Conservation (phyloP, 2,888 invertebrate species). For the Drepanosiphum platanoidis region DNA sequence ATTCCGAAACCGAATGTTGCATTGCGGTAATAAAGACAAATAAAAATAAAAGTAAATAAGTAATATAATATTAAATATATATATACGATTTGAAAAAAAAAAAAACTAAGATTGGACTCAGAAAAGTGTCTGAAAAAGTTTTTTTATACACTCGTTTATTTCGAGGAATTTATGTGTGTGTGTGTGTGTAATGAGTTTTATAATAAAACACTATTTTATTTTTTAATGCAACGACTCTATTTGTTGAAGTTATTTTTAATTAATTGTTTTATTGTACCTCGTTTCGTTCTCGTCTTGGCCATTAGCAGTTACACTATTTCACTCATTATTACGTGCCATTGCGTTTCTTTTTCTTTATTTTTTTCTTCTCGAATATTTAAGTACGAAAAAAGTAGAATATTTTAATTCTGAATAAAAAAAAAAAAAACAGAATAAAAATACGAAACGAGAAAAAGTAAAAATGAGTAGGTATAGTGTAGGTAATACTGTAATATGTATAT, state of each 20-base stretch:
- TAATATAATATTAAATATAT: no score
- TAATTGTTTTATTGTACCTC: constrained; percentile 46
- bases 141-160: background rate
- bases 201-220: background rate
- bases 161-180: background rate
- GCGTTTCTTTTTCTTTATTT: constrained; percentile 2
- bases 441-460: no score
- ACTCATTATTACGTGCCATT: background rate
- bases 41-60: background rate
- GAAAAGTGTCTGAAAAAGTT: background rate
- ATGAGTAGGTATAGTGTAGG: no score
- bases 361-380: constrained; percentile 13
- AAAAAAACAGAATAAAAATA: background rate
- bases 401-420: background rate
- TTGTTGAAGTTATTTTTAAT: constrained; percentile 51
- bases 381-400: background rate
- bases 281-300: background rate
- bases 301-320: constrained; percentile 39
- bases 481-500: background rate
- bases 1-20: background rate
- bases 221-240: constrained; percentile 25
- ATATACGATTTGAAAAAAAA: background rate
- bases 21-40: background rate
- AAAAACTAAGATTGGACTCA: background rate
- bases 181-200: background rate